Conservation (phyloP, 2,797 vertebrate species). For the Clarias laeviceps region DNA sequence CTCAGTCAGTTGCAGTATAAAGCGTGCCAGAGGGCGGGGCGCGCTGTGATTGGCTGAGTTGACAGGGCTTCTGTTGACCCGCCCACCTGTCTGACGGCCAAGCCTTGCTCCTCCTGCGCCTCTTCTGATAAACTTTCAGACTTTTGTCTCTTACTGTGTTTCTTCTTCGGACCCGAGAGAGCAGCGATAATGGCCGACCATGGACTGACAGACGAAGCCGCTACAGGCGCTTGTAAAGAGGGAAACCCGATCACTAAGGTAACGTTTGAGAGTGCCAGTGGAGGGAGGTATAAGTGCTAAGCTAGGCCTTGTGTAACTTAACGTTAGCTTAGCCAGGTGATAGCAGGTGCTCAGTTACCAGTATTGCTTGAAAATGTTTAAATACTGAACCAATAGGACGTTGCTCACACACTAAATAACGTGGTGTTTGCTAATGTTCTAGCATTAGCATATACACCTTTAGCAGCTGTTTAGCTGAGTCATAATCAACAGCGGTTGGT, state of each 20-base stretch:
- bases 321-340: not conserved
- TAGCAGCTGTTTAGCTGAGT: not conserved
- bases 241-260: conserved; percentile 73
- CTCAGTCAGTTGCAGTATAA: not conserved
- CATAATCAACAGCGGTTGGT: not conserved
- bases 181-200: conserved; percentile 69
- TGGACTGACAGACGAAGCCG: conserved; percentile 72
- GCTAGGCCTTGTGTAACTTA: not conserved
- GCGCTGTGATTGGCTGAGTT: not conserved
- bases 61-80: not conserved
- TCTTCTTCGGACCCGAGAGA: not conserved
- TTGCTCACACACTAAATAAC: not conserved
- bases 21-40: not conserved
- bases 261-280: not conserved
- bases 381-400: not conserved
- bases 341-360: no score
- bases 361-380: not conserved
- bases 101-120: not conserved
- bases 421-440: no score
- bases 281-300: no score
- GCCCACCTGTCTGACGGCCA: not conserved
- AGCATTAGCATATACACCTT: not conserved
- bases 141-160: not conserved
- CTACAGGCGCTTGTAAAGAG: conserved; percentile 71
- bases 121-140: not conserved